Evolutionary conservation across 2,113 vertebrate species (phyloP).

Genomic region (Capreolus pygargus): DNA sequence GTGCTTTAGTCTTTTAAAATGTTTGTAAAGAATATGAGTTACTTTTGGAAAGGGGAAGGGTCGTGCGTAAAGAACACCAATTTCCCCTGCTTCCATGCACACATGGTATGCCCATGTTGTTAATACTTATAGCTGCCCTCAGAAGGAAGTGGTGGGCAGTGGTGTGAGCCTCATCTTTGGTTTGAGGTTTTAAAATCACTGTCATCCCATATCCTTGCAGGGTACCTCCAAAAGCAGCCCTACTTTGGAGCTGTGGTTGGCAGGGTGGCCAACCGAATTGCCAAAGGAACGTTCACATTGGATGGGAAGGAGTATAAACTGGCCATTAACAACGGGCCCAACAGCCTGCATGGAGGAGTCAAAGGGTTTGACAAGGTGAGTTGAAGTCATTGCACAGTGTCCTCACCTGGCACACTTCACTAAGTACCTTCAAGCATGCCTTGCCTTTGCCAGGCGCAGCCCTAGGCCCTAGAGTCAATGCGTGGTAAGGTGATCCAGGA

Average conservation of each 20-base stretch:
- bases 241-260: constrained; percentile 92
- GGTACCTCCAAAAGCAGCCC: constrained; percentile 88
- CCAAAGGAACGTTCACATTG: constrained; percentile 84
- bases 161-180: not conserved
- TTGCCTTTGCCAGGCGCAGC: not conserved
- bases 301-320: constrained; percentile 87
- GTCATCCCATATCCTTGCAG: constrained; percentile 71
- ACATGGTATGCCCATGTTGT: no score
- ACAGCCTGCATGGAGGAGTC: constrained; percentile 92
- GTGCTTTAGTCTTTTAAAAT: not conserved
- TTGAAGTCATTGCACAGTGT: not conserved
- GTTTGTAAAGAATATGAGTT: not conserved
- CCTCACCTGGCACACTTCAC: not conserved
- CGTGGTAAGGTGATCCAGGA: not conserved
- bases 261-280: constrained; percentile 94
- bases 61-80: not conserved
- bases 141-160: not conserved
- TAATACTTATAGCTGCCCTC: not conserved
- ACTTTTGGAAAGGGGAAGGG: not conserved
- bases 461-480: not conserved
- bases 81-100: not conserved
- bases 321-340: constrained; percentile 90
- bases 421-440: not conserved
- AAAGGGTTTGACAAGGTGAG: constrained; percentile 93
- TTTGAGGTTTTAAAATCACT: not conserved